Conservation (phyloP, 2,113 vertebrate species). For the Cryptomyrus ogoouensis region DNA sequence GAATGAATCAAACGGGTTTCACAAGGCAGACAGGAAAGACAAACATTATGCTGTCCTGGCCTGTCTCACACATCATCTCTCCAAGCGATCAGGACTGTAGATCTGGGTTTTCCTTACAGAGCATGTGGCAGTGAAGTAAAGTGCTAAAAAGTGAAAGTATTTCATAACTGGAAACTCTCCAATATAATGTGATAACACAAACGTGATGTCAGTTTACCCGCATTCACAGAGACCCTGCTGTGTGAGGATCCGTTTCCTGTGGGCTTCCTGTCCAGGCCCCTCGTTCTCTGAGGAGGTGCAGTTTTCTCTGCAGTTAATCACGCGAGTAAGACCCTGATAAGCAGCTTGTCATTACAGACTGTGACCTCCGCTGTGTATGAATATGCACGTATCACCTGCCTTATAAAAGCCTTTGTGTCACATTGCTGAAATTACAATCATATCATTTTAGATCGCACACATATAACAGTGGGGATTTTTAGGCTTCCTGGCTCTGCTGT, state of each 20-base stretch:
- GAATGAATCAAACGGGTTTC: background rate
- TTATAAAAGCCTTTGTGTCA: background rate
- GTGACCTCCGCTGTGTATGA: background rate
- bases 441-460: background rate
- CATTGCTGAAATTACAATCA: background rate
- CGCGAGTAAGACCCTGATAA: background rate
- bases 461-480: background rate
- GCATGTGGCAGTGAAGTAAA: background rate
- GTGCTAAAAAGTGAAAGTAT: constrained; percentile 25
- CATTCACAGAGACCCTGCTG: constrained; percentile 61
- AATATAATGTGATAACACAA: constrained; percentile 22
- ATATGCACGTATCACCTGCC: background rate
- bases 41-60: background rate
- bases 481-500: background rate
- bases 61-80: background rate
- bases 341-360: background rate
- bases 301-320: background rate
- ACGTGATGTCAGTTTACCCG: constrained; percentile 40
- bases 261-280: constrained; percentile 13
- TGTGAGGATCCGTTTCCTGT: constrained; percentile 51
- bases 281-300: constrained; percentile 12
- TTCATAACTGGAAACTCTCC: background rate
- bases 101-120: background rate
- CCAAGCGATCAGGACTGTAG: background rate
- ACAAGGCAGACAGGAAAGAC: background rate